Evolutionary conservation across 2,797 vertebrate species (phyloP).

Genomic region (Lagorchestes hirsutus): DNA sequence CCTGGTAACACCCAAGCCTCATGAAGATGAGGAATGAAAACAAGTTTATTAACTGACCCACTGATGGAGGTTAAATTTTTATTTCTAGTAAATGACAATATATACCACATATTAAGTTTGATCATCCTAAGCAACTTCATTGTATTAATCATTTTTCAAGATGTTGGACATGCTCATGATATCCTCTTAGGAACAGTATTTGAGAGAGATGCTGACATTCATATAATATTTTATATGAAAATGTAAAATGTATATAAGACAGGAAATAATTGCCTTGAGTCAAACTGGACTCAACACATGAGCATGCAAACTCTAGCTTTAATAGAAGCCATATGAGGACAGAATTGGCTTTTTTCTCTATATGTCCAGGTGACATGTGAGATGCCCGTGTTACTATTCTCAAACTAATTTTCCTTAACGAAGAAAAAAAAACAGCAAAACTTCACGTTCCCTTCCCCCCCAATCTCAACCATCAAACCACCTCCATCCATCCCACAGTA

Average conservation of each 20-base stretch:
- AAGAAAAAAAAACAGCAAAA: slow-evolving; percentile 45
- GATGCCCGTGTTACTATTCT: background rate
- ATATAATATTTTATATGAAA: too few relatives aligned
- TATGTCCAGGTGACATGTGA: slow-evolving; percentile 17
- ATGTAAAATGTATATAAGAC: background rate
- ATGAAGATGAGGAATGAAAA: slow-evolving; percentile 8
- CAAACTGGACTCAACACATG: slow-evolving; percentile 46
- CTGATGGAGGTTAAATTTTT: slow-evolving; percentile 6
- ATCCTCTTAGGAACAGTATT: background rate
- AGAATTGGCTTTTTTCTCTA: slow-evolving; percentile 22
- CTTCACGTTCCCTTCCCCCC: background rate
- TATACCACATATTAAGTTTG: background rate
- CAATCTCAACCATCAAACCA: slow-evolving; percentile 41
- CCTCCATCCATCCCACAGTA: slow-evolving; percentile 1
- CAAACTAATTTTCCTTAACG: background rate
- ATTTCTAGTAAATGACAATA: slow-evolving; percentile 38
- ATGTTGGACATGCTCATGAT: background rate
- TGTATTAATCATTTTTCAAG: slow-evolving; percentile 27
- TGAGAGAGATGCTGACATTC: background rate
- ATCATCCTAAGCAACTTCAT: background rate
- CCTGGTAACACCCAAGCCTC: slow-evolving; percentile 9
- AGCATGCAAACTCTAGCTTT: slow-evolving; percentile 11
- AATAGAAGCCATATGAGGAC: slow-evolving; percentile 20
- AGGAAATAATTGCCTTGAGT: slow-evolving; percentile 44
- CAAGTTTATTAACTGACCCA: slow-evolving; percentile 29